Evolutionary conservation across 2,113 vertebrate species (phyloP).

Genomic region (Megalops atlanticus): DNA sequence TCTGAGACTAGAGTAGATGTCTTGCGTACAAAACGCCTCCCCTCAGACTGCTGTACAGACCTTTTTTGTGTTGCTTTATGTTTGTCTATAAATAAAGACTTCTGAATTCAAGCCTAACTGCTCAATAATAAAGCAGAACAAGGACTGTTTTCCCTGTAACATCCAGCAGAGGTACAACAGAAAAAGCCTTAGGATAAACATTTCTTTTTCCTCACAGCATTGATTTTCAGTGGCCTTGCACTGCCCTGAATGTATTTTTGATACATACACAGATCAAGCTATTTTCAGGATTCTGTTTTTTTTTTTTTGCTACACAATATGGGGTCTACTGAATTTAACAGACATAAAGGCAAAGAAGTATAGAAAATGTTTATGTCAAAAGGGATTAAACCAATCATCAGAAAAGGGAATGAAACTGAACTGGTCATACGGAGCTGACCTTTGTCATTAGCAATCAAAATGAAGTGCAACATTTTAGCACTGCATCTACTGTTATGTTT

Average conservation of each 20-base stretch:
- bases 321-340: no score
- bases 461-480: no score
- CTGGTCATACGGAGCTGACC: no score
- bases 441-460: no score
- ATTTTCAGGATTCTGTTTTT: no score
- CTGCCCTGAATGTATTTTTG: neutral
- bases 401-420: no score
- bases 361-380: no score
- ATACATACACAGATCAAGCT: no score
- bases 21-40: neutral
- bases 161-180: neutral
- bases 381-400: no score
- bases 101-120: neutral
- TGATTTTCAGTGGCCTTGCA: neutral
- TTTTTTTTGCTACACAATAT: no score
- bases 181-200: constrained; percentile 5
- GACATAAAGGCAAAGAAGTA: no score
- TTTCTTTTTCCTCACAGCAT: neutral
- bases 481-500: no score
- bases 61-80: neutral
- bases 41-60: neutral
- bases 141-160: neutral
- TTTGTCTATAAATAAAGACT: neutral
- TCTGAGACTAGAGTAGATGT: constrained; percentile 34
- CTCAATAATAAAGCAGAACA: neutral